Conservation (phyloP, 2,113 vertebrate genomes). For the Sphaerodactylus townsendi region DNA sequence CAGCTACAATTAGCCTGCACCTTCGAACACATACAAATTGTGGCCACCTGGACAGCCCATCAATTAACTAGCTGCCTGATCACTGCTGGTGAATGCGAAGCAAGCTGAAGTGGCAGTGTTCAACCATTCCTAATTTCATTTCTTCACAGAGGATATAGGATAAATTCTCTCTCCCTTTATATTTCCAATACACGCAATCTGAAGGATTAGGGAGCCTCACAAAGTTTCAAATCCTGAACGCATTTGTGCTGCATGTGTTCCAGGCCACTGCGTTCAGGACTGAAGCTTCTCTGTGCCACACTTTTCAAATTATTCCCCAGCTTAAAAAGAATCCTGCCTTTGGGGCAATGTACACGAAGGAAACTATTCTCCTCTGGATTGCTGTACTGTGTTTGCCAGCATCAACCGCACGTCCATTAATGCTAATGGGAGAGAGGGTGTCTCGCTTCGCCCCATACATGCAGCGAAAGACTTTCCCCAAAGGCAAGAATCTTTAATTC, state of each 20-base stretch:
- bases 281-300: not conserved
- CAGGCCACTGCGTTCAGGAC: not conserved
- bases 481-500: not conserved
- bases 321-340: not conserved
- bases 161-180: not conserved
- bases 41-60: too few species aligned
- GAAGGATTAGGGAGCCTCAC: not conserved
- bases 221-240: not conserved
- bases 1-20: too few species aligned
- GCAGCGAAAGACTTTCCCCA: not conserved
- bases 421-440: not conserved
- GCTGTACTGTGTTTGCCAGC: not conserved
- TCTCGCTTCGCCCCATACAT: not conserved
- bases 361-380: not conserved
- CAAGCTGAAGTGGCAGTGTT: not conserved
- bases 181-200: not conserved
- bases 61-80: too few species aligned
- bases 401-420: not conserved
- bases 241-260: not conserved
- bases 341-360: not conserved
- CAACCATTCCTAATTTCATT: not conserved
- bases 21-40: too few species aligned
- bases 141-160: not conserved
- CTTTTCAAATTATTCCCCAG: not conserved
- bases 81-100: too few species aligned